phyloP scores from a whole-genome alignment of 2,113 vertebrate genomes.

The Sander lucioperca region DNA sequence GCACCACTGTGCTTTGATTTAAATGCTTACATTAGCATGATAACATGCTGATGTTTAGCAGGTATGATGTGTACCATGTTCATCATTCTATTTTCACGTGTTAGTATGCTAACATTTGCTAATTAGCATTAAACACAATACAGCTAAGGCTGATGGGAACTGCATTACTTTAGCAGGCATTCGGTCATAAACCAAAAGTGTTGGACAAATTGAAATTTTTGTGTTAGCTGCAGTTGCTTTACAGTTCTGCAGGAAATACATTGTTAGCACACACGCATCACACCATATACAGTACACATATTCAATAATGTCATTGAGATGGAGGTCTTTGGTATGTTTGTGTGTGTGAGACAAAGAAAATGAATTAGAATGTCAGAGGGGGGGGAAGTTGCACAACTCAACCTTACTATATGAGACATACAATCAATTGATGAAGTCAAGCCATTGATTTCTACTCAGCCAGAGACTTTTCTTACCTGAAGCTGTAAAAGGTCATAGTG shows the following conservation, averaged over 20 bases:
- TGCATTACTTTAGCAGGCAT: no score
- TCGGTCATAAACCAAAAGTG: no score
- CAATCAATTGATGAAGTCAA: slow-evolving; percentile 69
- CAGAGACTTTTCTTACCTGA: slow-evolving; percentile 46
- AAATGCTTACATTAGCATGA: no score
- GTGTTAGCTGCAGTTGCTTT: neutral
- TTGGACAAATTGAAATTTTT: no score
- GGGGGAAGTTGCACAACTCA: neutral
- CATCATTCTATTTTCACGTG: no score
- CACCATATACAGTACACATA: neutral
- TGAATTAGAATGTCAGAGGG: neutral
- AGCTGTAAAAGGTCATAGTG: slow-evolving; percentile 62
- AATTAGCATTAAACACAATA: no score
- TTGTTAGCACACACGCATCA: neutral
- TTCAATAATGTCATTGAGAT: neutral
- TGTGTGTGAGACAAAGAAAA: neutral
- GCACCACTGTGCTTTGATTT: no score
- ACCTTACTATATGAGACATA: slow-evolving; percentile 38
- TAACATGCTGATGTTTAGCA: no score
- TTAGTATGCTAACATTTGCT: no score
- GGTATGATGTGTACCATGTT: no score
- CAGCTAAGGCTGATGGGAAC: no score
- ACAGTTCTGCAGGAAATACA: neutral
- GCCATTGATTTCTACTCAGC: slow-evolving; percentile 67
- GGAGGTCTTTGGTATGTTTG: neutral